phyloP scores from a whole-genome alignment of 1,140 invertebrate species.

The Papilio dardanus region DNA sequence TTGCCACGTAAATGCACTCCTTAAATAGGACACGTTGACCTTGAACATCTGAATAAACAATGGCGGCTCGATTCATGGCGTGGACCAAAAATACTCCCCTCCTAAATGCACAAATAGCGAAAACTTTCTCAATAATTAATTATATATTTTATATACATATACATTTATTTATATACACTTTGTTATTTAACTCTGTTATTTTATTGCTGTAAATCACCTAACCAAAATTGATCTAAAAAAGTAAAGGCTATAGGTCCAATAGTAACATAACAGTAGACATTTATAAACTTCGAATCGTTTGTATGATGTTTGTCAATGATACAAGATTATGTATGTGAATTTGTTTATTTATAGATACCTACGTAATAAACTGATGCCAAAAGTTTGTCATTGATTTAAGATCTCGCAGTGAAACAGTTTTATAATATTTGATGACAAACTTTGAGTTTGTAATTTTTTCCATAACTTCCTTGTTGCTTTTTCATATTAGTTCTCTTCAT shows the following conservation, averaged over 20 bases:
- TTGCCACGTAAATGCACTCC: conserved; percentile 50
- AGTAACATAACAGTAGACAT: neutral
- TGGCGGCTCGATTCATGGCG: conserved; percentile 19
- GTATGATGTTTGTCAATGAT: neutral
- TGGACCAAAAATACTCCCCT: neutral
- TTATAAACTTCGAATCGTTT: neutral
- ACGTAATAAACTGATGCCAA: neutral
- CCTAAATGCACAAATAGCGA: neutral
- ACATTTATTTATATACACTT: no score
- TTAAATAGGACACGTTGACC: conserved; percentile 56
- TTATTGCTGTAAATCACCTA: neutral
- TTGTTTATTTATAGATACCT: conserved; percentile 7
- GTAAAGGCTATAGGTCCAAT: neutral
- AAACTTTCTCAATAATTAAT: no score
- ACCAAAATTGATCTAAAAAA: neutral
- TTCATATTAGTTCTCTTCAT: neutral
- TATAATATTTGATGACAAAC: neutral
- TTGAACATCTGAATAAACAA: conserved; percentile 50
- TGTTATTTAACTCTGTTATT: no score
- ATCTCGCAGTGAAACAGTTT: neutral
- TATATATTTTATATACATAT: no score
- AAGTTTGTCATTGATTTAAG: neutral
- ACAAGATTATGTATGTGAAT: neutral
- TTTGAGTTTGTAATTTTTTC: neutral
- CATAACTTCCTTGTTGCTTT: neutral